These are phyloP conservation scores for Pammene aurita DNA, from an alignment of 2,888 invertebrate genomes.

Conservation along the genomic window DNA sequence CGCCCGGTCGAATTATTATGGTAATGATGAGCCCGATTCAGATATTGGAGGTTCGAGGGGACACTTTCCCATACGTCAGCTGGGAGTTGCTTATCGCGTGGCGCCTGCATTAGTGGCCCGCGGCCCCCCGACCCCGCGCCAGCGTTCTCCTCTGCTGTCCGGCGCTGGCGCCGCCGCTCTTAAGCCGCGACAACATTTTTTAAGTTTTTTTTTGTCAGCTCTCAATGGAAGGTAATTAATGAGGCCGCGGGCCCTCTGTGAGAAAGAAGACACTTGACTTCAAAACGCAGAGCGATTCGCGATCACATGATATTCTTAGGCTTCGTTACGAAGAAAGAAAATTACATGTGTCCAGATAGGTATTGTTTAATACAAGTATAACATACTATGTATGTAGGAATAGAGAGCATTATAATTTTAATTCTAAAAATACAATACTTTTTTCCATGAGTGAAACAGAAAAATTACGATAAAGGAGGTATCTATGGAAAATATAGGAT, in stretches of 20 bases:
- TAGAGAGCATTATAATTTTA: too few species aligned
- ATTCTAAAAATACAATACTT: too few species aligned
- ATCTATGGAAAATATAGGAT: too few species aligned
- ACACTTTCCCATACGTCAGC: slow-evolving; percentile 64
- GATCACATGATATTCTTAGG: slow-evolving; percentile 42
- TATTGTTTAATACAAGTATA: too few species aligned
- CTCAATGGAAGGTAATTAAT: slow-evolving; percentile 74
- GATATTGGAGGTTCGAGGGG: slow-evolving; percentile 49
- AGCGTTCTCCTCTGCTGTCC: slow-evolving; percentile 25
- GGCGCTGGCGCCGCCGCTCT: slow-evolving; percentile 75
- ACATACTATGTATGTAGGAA: too few species aligned
- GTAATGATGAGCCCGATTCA: slow-evolving; percentile 50
- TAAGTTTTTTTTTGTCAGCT: slow-evolving; percentile 63
- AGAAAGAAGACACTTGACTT: slow-evolving; percentile 51
- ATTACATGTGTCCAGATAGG: neutral
- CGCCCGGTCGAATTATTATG: slow-evolving; percentile 48
- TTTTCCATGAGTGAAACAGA: too few species aligned
- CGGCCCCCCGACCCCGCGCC: slow-evolving; percentile 29
- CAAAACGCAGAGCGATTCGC: slow-evolving; percentile 55
- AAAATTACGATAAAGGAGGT: too few species aligned
- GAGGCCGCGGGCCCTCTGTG: slow-evolving; percentile 64
- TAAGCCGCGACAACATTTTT: slow-evolving; percentile 69
- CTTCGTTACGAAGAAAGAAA: neutral
- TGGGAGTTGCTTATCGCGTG: slow-evolving; percentile 58
- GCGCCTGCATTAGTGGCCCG: slow-evolving; percentile 60